A percentile compares a stretch with the other conserved stretches of the same genome.
These are phyloP conservation scores for Calliopum simillimum DNA, from an alignment of 2,888 invertebrate genomes.

Conservation along the genomic window DNA sequence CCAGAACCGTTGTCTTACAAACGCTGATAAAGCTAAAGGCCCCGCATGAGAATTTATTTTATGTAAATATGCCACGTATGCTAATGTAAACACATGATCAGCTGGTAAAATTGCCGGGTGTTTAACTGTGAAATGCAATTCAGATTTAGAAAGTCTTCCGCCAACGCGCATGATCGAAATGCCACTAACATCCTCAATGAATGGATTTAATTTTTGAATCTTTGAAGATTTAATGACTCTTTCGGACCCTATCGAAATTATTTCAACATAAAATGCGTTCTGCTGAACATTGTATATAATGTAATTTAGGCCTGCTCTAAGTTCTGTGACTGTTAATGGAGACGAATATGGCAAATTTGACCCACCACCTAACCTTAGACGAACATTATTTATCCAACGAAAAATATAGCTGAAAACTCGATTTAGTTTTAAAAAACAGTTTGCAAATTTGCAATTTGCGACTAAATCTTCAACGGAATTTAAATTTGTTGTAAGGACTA, in stretches of 20 bases:
- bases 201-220: conserved; percentile 3
- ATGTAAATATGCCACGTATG: neutral
- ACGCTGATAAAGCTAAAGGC: neutral
- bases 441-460: neutral
- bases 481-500: neutral
- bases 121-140: neutral
- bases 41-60: neutral
- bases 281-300: conserved; percentile 4
- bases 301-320: neutral
- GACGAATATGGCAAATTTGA: neutral
- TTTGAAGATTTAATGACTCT: neutral
- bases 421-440: conserved; percentile 3
- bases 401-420: conserved; percentile 3
- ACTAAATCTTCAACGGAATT: neutral
- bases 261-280: neutral
- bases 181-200: neutral
- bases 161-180: neutral
- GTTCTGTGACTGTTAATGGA: neutral
- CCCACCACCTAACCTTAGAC: neutral
- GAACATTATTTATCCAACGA: neutral
- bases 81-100: neutral
- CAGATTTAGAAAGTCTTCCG: neutral
- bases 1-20: conserved; percentile 3
- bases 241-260: neutral
- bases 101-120: conserved; percentile 1